Evolutionary conservation across 1,140 invertebrate genomes (phyloP).

Genomic region (Homalodisca vitripennis): DNA sequence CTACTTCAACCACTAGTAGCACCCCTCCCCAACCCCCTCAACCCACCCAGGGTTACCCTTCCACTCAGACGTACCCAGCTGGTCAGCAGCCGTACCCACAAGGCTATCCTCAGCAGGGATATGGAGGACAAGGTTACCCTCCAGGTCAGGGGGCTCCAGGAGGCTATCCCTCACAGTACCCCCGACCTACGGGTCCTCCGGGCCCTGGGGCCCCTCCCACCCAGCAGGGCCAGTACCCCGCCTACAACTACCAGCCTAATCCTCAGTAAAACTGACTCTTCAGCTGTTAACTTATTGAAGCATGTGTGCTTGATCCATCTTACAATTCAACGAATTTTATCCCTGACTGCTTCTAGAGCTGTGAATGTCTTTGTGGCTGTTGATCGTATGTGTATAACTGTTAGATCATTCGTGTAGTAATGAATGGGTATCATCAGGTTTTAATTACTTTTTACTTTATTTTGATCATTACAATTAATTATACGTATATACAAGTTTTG

Average conservation of each 20-base stretch:
- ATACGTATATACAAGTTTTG: no score
- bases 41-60: conserved; percentile 16
- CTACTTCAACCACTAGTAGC: conserved; percentile 20
- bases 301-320: no score
- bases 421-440: no score
- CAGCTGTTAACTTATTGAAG: no score
- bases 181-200: conserved; percentile 19
- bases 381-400: no score
- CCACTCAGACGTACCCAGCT: not conserved
- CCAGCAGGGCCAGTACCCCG: conserved; percentile 29
- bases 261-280: conserved; percentile 35
- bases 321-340: no score
- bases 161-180: conserved; percentile 21
- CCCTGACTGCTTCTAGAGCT: no score
- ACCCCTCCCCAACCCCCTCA: conserved; percentile 8
- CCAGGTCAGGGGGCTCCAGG: conserved; percentile 24
- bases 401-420: no score
- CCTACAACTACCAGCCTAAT: conserved; percentile 31
- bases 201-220: conserved; percentile 5
- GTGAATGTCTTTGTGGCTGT: no score
- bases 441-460: no score
- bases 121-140: conserved; percentile 26
- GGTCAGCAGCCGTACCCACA: conserved; percentile 22
- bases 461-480: no score
- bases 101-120: conserved; percentile 20